Evolutionary conservation across 1,140 invertebrate genomes (phyloP).

Genomic region (Scaptomyza hsui): DNA sequence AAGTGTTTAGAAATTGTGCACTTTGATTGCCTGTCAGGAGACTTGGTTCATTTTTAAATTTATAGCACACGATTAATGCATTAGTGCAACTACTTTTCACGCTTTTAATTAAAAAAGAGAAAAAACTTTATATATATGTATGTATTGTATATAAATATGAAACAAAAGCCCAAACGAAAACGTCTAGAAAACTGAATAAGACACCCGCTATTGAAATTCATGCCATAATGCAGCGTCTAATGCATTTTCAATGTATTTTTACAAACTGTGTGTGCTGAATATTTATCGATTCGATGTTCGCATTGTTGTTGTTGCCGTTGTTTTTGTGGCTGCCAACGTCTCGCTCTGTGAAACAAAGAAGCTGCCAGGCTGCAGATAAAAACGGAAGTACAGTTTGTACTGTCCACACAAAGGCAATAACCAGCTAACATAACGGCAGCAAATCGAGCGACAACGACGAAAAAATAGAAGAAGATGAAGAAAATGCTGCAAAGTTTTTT

Average conservation of each 20-base stretch:
- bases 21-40: slow-evolving; percentile 68
- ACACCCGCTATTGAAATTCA: slow-evolving; percentile 61
- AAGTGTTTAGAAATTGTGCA: slow-evolving; percentile 70
- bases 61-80: slow-evolving; percentile 79
- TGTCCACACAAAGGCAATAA: slow-evolving; percentile 68
- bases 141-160: neutral
- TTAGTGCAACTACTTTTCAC: slow-evolving; percentile 53
- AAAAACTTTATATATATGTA: slow-evolving; percentile 2
- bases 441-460: slow-evolving; percentile 18
- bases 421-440: slow-evolving; percentile 51
- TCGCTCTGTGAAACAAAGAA: slow-evolving; percentile 59
- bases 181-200: neutral
- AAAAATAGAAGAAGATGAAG: slow-evolving; percentile 19
- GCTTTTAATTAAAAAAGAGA: slow-evolving; percentile 59
- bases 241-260: slow-evolving; percentile 82
- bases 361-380: slow-evolving; percentile 46
- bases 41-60: slow-evolving; percentile 55
- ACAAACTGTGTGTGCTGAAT: slow-evolving; percentile 68
- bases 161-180: slow-evolving; percentile 19
- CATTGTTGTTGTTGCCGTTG: slow-evolving; percentile 28
- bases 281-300: slow-evolving; percentile 73
- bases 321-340: slow-evolving; percentile 3
- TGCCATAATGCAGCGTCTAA: slow-evolving; percentile 68
- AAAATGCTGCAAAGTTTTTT: neutral
- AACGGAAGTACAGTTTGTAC: slow-evolving; percentile 77